These are phyloP conservation scores for Platalea minor DNA, from an alignment of 2,797 vertebrate genomes.

Conservation along the genomic window DNA sequence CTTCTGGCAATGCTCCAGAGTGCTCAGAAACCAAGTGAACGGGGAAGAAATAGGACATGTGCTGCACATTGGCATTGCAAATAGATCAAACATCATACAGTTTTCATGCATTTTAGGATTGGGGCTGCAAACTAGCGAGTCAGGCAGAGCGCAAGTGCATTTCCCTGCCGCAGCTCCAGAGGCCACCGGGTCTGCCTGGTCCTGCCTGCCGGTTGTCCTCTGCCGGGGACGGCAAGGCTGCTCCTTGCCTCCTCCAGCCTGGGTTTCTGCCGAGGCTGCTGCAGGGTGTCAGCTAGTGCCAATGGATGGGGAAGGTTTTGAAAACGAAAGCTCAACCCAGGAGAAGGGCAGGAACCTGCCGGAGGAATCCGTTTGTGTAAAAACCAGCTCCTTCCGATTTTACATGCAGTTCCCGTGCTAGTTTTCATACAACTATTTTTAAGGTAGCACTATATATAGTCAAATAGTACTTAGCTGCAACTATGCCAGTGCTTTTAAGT, in stretches of 20 bases:
- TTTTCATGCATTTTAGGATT: neutral
- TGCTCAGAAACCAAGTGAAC: neutral
- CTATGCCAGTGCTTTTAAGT: neutral
- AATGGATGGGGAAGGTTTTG: neutral
- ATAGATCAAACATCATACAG: neutral
- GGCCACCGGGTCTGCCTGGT: accelerated
- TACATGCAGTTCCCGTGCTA: neutral
- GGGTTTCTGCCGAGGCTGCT: neutral
- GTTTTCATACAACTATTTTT: neutral
- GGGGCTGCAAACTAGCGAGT: neutral
- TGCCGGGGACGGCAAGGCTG: neutral
- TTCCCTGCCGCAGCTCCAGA: neutral
- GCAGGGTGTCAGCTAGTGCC: neutral
- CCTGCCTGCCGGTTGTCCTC: neutral
- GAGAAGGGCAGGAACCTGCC: neutral
- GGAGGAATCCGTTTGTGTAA: neutral
- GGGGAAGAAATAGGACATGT: neutral
- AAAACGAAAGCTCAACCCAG: neutral
- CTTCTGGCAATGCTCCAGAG: neutral
- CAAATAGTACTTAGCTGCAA: neutral
- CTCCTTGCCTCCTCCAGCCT: neutral
- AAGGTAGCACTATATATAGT: neutral
- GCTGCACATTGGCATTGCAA: neutral
- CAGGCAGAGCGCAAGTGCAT: accelerated
- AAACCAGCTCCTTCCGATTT: neutral